These are phyloP conservation scores for Aeoliscus strigatus DNA, from an alignment of 2,797 vertebrate species.

Conservation along the genomic window DNA sequence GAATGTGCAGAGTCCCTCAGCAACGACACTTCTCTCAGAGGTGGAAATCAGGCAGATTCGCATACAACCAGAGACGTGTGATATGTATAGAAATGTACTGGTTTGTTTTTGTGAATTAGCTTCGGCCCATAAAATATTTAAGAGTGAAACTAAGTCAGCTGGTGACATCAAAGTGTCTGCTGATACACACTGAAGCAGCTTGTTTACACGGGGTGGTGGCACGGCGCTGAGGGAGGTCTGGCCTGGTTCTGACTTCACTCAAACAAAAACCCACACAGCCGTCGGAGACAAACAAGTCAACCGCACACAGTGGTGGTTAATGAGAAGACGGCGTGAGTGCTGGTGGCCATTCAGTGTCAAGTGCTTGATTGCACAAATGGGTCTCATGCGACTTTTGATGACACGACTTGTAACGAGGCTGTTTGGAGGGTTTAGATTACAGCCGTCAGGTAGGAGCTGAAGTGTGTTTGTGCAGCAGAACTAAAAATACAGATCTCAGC, in stretches of 20 bases:
- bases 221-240: constrained; percentile 52
- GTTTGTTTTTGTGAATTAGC: no score
- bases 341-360: constrained; percentile 4
- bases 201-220: constrained; percentile 67
- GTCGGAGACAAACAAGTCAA: constrained; percentile 30
- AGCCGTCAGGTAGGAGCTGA: no score
- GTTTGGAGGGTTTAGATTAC: no score
- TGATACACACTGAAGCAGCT: constrained; percentile 60
- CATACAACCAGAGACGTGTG: no score
- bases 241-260: constrained; percentile 57
- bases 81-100: no score
- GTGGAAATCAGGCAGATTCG: constrained; percentile 17
- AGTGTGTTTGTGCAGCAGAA: no score
- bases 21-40: no score
- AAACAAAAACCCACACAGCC: constrained; percentile 30
- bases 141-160: constrained; percentile 56
- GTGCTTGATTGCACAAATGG: no score
- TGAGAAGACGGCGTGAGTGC: background rate
- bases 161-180: constrained; percentile 63
- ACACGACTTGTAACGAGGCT: no score
- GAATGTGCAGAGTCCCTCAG: constrained; percentile 13
- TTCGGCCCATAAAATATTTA: constrained; percentile 71
- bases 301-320: constrained; percentile 16
- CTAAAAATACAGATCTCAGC: no score
- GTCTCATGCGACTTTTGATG: no score